A percentile compares a stretch with the other conserved stretches of the same genome.
These are phyloP conservation scores for Theodoxus fluviatilis DNA, from an alignment of 2,888 invertebrate genomes.

Conservation along the genomic window DNA sequence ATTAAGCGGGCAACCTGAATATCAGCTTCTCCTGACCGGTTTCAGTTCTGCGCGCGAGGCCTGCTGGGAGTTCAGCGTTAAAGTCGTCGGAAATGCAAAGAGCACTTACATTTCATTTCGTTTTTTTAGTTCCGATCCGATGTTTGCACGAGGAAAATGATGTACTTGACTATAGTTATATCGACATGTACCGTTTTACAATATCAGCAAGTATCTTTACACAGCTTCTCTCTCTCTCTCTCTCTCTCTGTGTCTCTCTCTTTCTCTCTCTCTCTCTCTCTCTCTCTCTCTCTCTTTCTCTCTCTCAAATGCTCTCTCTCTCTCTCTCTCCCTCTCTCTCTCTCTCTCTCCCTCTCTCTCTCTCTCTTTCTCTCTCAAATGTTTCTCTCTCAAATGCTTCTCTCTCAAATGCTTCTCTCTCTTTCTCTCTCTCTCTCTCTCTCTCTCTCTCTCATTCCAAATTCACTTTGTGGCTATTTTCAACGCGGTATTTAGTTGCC, in stretches of 20 bases:
- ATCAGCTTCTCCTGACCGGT: too few relatives aligned
- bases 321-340: constrained; percentile 13
- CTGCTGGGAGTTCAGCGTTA: too few relatives aligned
- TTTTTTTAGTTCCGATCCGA: too few relatives aligned
- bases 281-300: neutral
- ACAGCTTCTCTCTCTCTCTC: neutral
- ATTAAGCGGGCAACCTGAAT: too few relatives aligned
- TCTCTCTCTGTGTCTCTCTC: neutral
- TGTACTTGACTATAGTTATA: too few relatives aligned
- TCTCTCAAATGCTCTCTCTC: constrained; percentile 2
- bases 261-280: neutral
- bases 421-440: neutral
- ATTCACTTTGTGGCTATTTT: neutral
- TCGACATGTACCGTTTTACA: too few relatives aligned
- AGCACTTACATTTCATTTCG: neutral
- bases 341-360: neutral
- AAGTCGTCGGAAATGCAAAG: neutral
- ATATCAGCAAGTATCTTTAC: too few relatives aligned
- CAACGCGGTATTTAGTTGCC: too few relatives aligned
- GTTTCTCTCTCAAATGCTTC: neutral
- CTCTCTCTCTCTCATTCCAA: neutral
- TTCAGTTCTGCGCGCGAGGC: too few relatives aligned
- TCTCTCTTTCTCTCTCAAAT: neutral
- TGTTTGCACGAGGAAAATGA: too few relatives aligned
- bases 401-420: neutral